A percentile compares a stretch with the other conserved stretches of the same genome.
Conservation (phyloP, 2,797 vertebrate genomes). For the Pteropus rufus region DNA sequence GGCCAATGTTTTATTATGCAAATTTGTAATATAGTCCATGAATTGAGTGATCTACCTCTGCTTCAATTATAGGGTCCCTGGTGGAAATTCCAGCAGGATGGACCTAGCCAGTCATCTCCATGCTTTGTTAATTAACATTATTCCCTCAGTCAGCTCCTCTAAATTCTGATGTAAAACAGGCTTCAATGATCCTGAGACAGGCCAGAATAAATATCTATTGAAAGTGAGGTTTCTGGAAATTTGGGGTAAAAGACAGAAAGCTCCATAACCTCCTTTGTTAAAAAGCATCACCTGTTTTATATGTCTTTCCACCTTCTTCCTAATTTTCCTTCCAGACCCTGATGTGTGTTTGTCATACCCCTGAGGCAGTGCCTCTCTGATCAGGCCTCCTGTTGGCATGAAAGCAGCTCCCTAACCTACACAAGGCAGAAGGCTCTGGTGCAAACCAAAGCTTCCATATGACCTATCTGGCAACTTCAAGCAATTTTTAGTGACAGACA, state of each 20-base stretch:
- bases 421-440: background rate
- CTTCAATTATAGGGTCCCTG: background rate
- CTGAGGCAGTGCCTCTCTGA: background rate
- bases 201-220: constrained; percentile 13
- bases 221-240: background rate
- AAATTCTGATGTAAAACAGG: constrained; percentile 20
- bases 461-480: background rate
- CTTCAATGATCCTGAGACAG: background rate
- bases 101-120: background rate
- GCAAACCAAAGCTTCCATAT: background rate
- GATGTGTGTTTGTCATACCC: background rate
- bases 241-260: background rate
- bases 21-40: background rate
- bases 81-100: background rate
- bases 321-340: background rate
- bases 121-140: background rate
- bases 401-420: background rate
- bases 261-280: background rate
- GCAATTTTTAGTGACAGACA: background rate
- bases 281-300: background rate
- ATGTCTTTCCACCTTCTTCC: background rate
- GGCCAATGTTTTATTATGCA: background rate
- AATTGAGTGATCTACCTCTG: background rate
- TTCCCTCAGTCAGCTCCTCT: background rate
- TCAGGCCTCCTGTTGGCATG: background rate